Base-by-base conservation (phyloP, 2,113 vertebrate species). In the Gnathochromis pfefferi region DNA sequence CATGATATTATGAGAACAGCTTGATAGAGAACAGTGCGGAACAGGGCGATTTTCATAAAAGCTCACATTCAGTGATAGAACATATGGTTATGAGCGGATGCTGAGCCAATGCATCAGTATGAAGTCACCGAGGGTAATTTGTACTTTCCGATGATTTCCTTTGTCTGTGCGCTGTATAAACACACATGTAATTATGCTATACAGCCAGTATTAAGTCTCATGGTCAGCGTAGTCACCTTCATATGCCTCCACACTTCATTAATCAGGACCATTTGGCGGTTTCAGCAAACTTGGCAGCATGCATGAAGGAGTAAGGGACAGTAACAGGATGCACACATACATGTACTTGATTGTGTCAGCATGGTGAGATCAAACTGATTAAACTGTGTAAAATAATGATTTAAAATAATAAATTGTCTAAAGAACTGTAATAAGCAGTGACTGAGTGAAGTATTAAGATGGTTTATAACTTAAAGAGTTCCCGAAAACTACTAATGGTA, bases 61-160 rank as follows among this genome's bases (percentile, higher is more conserved):
- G 19, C 55, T 82, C 31, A 21, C 33, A 49, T 91, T 42, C 31
- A 9, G 54, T 57, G 55, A 88, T 73, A 86, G 49, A 92, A 91
- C 92, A 93, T 60, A 81, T 93, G 92, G 81, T 87, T 78, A 79
- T 16, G 80, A 88, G 65, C 7, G 13, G 85, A 51, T 73, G 90
- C 88, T 47, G 75, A 91, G 81, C 49, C 81, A 83, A 47, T 7
- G 70, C 85, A 85, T 85, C 90, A 49, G 51, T 60, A 80, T 55
- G 47, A 87, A 90, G 89, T 92, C 89, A 87, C 28, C 0, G 23
- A 88, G 89, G 94, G 94, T 93, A 91, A 95, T 93, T 90, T 89
- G 85, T 87, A 80, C 91, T 28, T 81, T 91, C 89, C 81, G 11
- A 87, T 86, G 90, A 82, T 92, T 92, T 88, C 90, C 87, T 92